Base-by-base conservation (phyloP, 2,888 invertebrate species). In the Eilema griseolum region DNA sequence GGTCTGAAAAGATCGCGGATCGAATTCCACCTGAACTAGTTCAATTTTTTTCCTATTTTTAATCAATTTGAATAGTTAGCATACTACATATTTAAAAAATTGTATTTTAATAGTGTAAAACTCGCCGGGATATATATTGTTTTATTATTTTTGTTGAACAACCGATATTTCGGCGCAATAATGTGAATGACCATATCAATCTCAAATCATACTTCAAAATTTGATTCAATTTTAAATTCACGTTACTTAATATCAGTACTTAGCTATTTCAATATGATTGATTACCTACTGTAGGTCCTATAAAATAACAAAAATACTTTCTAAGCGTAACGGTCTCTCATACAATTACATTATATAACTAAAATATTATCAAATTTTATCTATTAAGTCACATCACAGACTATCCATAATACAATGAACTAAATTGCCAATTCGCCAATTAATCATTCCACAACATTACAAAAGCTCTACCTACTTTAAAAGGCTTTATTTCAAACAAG, bases 401-500 rank as follows among this genome's bases (percentile, higher is more conserved):
- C 28, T 59, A 16, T 26, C 59, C 59, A 26, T 14, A 57, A 4
- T 14, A 59, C 59, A 59, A 26, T 26, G 59, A 59, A 64, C 65
- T 66, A 61, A 74, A 56, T 67, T n/a, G 60, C n/a, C 10, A 46
- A 59, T 60, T 64, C 28, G 28, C 46, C 72, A 62, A 72, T 74
- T 69, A 66, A 73, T 73, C 67, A 52, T 66, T 16, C 24, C 37
- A 69, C 46, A 70, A 69, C 31, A 61, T n/a, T 72, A 57, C 67
- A 56, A 61, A 63, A 52, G 4, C 14, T 46, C 46, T 23, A 23
- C 56, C 68, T 61, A 41, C 26, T 73, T 63, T 66, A n/a, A 61
- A 70, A 64, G 64, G 31, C 37, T 70, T 75, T 71, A 69, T 70
- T 69, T 52, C 52, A 52, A 59, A 61, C 62, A 75, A 70, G 23